Conservation (phyloP, 2,888 invertebrate genomes). For the Vandiemenella viatica region DNA sequence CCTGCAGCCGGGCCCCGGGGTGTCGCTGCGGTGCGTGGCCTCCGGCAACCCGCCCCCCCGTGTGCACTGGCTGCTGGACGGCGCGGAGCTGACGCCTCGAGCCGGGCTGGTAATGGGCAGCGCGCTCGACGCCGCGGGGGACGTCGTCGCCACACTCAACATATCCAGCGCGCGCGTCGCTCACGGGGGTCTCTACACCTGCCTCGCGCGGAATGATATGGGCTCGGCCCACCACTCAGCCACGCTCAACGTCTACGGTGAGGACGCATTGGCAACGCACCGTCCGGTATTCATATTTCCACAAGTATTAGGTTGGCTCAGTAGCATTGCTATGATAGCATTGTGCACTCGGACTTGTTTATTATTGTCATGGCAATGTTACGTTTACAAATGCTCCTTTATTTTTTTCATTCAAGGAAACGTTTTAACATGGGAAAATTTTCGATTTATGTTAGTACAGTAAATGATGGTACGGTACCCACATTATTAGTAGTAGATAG, state of each 20-base stretch:
- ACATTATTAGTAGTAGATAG: too few relatives aligned
- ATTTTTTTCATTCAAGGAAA: too few relatives aligned
- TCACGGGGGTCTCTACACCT: conserved; percentile 75
- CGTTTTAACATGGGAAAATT: too few relatives aligned
- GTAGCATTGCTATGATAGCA: too few relatives aligned
- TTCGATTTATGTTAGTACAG: too few relatives aligned
- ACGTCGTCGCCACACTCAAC: conserved; percentile 70
- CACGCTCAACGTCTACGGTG: conserved; percentile 67
- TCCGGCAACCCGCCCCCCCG: conserved; percentile 75
- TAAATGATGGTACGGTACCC: too few relatives aligned
- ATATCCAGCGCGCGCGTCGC: conserved; percentile 60
- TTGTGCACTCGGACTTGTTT: too few relatives aligned
- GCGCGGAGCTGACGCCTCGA: conserved; percentile 24
- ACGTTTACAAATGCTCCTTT: too few relatives aligned
- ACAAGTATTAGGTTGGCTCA: too few relatives aligned
- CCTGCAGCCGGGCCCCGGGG: conserved; percentile 30
- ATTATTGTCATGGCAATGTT: too few relatives aligned
- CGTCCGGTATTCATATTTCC: too few relatives aligned
- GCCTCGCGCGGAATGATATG: conserved; percentile 59
- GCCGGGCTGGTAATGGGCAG: conserved; percentile 22
- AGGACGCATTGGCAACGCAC: too few relatives aligned
- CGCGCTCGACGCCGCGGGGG: conserved; percentile 28
- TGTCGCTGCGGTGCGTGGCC: conserved; percentile 74
- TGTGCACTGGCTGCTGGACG: conserved; percentile 63
- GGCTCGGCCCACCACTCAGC: conserved; percentile 58